A percentile compares a stretch with the other conserved stretches of the same genome.
Evolutionary conservation across 2,797 vertebrate genomes (phyloP).

Genomic region (Urosaurus nigricauda): DNA sequence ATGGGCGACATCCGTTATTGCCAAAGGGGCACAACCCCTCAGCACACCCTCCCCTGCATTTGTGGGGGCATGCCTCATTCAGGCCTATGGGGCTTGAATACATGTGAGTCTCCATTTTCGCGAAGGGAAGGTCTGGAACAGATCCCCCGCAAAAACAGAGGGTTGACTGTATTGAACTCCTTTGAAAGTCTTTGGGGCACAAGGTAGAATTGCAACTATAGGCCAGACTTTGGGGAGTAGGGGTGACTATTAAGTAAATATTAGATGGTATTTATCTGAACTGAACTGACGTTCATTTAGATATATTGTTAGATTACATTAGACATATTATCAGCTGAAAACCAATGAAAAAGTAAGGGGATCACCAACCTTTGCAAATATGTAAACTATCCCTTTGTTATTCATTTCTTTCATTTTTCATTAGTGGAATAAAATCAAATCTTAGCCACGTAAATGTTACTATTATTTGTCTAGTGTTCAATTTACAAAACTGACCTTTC

Average conservation of each 20-base stretch:
- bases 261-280: conserved; percentile 60
- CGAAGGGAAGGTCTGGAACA: too few relatives aligned
- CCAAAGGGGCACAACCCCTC: too few relatives aligned
- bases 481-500: conserved; percentile 51
- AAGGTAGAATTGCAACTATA: conserved; percentile 67
- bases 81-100: too few relatives aligned
- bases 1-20: too few relatives aligned
- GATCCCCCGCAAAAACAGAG: too few relatives aligned
- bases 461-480: conserved; percentile 46
- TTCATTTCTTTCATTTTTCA: conserved; percentile 73
- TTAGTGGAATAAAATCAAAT: conserved; percentile 67
- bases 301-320: conserved; percentile 41
- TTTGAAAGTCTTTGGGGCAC: conserved; percentile 61
- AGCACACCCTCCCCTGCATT: too few relatives aligned
- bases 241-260: conserved; percentile 65
- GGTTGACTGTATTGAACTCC: conserved; percentile 80
- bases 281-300: conserved; percentile 60
- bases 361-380: conserved; percentile 61
- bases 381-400: conserved; percentile 70
- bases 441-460: conserved; percentile 60
- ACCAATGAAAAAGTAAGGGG: conserved; percentile 62
- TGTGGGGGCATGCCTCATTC: too few relatives aligned
- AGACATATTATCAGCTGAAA: conserved; percentile 65
- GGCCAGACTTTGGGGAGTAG: conserved; percentile 33
- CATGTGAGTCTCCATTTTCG: too few relatives aligned